These are phyloP conservation scores for Apamea anceps DNA, from an alignment of 2,888 invertebrate species.

Conservation along the genomic window DNA sequence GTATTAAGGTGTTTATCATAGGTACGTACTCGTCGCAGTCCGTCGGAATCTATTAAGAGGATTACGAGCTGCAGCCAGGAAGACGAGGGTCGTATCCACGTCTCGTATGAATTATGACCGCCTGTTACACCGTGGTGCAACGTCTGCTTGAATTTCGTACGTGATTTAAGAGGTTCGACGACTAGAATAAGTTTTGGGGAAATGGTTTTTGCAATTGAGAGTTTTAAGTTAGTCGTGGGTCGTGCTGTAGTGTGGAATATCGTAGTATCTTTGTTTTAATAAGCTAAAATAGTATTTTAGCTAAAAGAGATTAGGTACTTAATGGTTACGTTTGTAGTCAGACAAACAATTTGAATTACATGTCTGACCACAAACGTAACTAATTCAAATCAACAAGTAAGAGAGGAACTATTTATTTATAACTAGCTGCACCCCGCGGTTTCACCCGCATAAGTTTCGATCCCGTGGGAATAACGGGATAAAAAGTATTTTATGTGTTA, in stretches of 20 bases:
- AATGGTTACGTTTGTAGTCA: neutral
- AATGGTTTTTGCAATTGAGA: neutral
- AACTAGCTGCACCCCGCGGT: too few relatives aligned
- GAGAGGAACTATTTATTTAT: too few relatives aligned
- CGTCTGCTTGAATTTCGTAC: constrained; percentile 11
- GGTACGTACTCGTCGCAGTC: constrained; percentile 74
- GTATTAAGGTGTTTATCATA: constrained; percentile 64
- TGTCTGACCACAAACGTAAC: too few relatives aligned
- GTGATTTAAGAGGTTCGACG: constrained; percentile 13
- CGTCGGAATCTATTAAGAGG: constrained; percentile 90
- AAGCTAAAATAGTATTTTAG: neutral
- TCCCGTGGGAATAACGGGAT: too few relatives aligned
- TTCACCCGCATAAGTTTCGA: too few relatives aligned
- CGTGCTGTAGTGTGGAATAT: neutral
- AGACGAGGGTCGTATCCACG: constrained; percentile 87
- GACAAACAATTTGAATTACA: too few relatives aligned
- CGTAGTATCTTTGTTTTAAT: neutral
- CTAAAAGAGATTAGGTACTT: neutral
- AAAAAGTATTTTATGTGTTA: too few relatives aligned
- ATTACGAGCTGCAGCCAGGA: constrained; percentile 86
- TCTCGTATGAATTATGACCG: constrained; percentile 77
- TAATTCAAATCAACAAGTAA: too few relatives aligned
- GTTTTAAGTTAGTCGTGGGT: neutral
- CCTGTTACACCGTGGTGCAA: constrained; percentile 76
- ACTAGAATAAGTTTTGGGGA: neutral